Percentiles rank a stretch among this genome's conserved stretches.
Evolutionary conservation across 1,140 invertebrate genomes (phyloP).

Genomic region (Sitophilus oryzae): DNA sequence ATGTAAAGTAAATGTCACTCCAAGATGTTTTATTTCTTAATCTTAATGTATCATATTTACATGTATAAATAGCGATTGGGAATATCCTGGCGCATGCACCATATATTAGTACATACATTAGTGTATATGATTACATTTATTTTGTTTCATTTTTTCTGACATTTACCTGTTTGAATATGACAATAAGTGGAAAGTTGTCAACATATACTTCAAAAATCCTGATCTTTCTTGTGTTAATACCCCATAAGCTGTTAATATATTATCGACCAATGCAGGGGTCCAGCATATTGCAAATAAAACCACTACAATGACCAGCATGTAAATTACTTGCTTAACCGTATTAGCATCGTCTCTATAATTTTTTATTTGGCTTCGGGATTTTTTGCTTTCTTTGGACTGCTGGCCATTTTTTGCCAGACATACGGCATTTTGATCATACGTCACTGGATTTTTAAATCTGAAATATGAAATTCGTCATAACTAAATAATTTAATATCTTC

Average conservation of each 20-base stretch:
- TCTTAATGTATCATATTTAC: no score
- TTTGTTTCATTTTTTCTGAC: no score
- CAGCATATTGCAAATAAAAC: constrained; percentile 64
- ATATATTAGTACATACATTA: no score
- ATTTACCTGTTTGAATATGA: constrained; percentile 69
- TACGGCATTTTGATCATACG: not conserved
- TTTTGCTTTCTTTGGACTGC: constrained; percentile 11
- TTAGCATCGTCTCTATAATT: constrained; percentile 37
- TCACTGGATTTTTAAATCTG: no score
- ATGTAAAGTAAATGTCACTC: no score
- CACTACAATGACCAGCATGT: constrained; percentile 66
- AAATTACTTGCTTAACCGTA: constrained; percentile 55
- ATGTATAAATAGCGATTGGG: no score
- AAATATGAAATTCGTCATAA: not conserved
- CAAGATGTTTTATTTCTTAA: no score
- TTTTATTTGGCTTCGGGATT: constrained; percentile 19
- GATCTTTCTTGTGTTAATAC: constrained; percentile 49
- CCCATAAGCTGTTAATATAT: constrained; percentile 58
- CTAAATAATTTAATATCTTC: no score
- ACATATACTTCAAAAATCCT: constrained; percentile 56
- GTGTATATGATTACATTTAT: no score
- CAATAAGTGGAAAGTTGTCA: constrained; percentile 57
- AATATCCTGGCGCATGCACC: no score
- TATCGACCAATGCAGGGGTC: constrained; percentile 60
- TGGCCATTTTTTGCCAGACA: not conserved